These are phyloP conservation scores for Ophiodon elongatus DNA, from an alignment of 2,113 vertebrate species.

Conservation along the genomic window DNA sequence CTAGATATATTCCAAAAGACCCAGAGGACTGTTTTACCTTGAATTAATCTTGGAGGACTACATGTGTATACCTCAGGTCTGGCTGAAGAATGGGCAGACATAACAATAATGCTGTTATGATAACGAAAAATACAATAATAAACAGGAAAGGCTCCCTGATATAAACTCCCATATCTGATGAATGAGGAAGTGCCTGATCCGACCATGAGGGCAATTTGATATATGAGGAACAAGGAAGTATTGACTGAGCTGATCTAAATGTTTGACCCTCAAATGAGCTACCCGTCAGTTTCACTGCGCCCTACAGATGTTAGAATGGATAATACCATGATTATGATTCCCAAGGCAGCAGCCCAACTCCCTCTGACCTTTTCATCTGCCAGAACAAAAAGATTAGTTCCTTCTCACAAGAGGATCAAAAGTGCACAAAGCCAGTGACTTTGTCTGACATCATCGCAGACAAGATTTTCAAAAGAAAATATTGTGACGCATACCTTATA, in stretches of 20 bases:
- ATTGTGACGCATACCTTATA: background rate
- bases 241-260: conserved; percentile 21
- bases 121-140: background rate
- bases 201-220: conserved; percentile 23
- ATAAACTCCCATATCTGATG: conserved; percentile 8
- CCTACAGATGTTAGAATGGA: conserved; percentile 19
- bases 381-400: conserved; percentile 36
- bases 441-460: conserved; percentile 12
- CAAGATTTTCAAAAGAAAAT: background rate
- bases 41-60: background rate
- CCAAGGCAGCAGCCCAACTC: conserved; percentile 11
- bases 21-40: background rate
- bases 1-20: conserved; percentile 5
- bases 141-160: conserved; percentile 9
- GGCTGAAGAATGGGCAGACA: background rate
- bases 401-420: conserved; percentile 21
- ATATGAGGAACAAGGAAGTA: conserved; percentile 18
- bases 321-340: conserved; percentile 33
- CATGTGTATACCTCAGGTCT: background rate
- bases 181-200: conserved; percentile 27
- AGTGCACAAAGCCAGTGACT: background rate
- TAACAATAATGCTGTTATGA: background rate
- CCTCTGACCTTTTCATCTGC: conserved; percentile 63
- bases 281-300: conserved; percentile 9
- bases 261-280: conserved; percentile 45